These are phyloP conservation scores for Lycia hirtaria DNA, from an alignment of 2,888 invertebrate genomes.

Conservation along the genomic window DNA sequence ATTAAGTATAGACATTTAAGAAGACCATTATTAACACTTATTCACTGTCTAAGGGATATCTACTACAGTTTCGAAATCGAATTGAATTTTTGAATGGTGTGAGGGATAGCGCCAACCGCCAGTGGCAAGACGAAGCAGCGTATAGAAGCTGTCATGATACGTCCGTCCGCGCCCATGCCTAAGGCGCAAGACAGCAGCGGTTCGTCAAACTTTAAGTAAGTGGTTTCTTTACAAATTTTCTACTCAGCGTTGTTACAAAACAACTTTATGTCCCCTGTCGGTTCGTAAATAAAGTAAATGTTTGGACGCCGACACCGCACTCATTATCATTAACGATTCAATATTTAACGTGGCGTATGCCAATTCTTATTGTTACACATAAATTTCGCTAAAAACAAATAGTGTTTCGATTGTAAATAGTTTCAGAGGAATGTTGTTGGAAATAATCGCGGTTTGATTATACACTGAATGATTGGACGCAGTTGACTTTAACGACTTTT, in stretches of 20 bases:
- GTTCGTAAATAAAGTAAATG: constrained; percentile 52
- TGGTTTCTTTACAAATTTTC: neutral
- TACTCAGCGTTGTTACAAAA: constrained; percentile 20
- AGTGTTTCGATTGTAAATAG: constrained; percentile 46
- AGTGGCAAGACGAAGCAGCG: too few species aligned
- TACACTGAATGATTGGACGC: constrained; percentile 34
- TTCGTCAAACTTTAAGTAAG: too few species aligned
- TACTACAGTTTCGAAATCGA: too few species aligned
- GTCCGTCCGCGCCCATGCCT: too few species aligned
- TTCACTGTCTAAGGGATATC: too few species aligned
- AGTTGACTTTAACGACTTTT: constrained; percentile 41
- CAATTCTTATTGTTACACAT: constrained; percentile 53
- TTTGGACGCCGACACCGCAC: constrained; percentile 53
- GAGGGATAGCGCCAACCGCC: too few species aligned
- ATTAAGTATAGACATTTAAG: too few species aligned
- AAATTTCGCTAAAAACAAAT: constrained; percentile 51
- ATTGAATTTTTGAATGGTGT: neutral
- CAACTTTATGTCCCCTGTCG: constrained; percentile 30
- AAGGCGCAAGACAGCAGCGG: too few species aligned
- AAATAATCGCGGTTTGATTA: constrained; percentile 35
- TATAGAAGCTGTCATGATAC: too few species aligned
- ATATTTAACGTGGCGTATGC: constrained; percentile 55
- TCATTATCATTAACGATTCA: constrained; percentile 54
- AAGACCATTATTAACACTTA: too few species aligned
- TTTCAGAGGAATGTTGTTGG: constrained; percentile 37